A percentile compares a stretch with the other conserved stretches of the same genome.
Evolutionary conservation across 1,140 invertebrate genomes (phyloP).

Genomic region (Drosophila baimaii): DNA sequence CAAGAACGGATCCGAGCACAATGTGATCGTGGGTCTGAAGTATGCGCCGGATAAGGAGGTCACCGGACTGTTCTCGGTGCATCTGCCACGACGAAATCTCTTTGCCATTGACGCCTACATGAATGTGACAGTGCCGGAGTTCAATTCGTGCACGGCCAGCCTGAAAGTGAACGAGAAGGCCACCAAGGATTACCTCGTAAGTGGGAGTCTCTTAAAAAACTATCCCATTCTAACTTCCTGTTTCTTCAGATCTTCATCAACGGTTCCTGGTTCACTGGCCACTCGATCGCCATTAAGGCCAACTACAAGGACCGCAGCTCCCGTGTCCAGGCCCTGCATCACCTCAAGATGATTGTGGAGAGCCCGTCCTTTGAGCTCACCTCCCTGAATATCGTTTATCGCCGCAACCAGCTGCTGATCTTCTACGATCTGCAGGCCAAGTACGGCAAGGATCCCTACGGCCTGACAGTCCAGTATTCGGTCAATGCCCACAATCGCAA

Average conservation of each 20-base stretch:
- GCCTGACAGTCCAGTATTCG: constrained; percentile 67
- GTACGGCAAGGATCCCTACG: constrained; percentile 79
- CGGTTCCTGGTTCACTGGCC: constrained; percentile 91
- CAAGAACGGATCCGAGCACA: constrained; percentile 84
- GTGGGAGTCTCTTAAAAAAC: neutral
- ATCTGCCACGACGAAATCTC: constrained; percentile 85
- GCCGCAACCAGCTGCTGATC: constrained; percentile 84
- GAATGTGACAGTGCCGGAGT: constrained; percentile 87
- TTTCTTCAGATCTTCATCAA: constrained; percentile 86
- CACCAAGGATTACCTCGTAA: constrained; percentile 86
- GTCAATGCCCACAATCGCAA: constrained; percentile 84
- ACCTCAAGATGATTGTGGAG: constrained; percentile 88
- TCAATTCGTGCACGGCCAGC: constrained; percentile 86
- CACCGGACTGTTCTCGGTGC: constrained; percentile 85
- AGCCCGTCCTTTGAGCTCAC: constrained; percentile 90
- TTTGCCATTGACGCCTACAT: constrained; percentile 86
- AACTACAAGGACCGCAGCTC: constrained; percentile 89
- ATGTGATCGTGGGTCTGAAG: constrained; percentile 74
- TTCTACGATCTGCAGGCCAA: constrained; percentile 72
- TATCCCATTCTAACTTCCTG: no score
- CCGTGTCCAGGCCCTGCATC: constrained; percentile 86
- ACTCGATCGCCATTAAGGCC: constrained; percentile 88
- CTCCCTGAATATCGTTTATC: constrained; percentile 86
- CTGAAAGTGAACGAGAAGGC: constrained; percentile 86
- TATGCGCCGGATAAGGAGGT: constrained; percentile 87